Conservation (phyloP, 2,113 vertebrate species). For the Tetrao urogallus region DNA sequence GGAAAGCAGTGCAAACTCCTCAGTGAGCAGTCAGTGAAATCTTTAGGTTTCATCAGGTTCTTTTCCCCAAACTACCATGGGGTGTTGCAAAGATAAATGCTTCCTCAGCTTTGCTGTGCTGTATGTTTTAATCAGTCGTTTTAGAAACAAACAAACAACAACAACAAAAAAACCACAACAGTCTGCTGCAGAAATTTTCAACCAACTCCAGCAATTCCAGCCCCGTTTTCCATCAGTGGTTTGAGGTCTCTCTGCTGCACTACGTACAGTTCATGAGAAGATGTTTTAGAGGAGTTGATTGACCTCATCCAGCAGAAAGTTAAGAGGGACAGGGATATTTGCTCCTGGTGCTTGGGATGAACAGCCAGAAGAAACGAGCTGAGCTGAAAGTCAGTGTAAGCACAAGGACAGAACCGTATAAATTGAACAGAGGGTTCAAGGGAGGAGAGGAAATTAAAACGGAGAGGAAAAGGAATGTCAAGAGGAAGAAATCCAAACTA, state of each 20-base stretch:
- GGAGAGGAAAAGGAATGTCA: not conserved
- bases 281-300: not conserved
- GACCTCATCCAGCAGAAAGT: not conserved
- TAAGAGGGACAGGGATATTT: not conserved
- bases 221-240: not conserved
- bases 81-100: not conserved
- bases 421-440: not conserved
- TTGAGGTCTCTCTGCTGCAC: not conserved
- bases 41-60: not conserved
- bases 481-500: not conserved
- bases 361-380: not conserved
- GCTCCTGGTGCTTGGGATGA: not conserved
- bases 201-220: not conserved
- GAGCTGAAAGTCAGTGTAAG: not conserved
- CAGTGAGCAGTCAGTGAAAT: rapidly evolving
- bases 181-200: not conserved
- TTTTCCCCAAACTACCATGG: rapidly evolving
- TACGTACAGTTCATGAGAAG: not conserved
- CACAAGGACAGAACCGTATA: not conserved
- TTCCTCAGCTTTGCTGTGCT: not conserved
- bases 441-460: not conserved
- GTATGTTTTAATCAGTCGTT: not conserved
- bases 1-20: not conserved
- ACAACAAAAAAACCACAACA: rapidly evolving
- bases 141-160: not conserved